Percentiles rank a stretch among this genome's conserved stretches.
Evolutionary conservation across 2,888 invertebrate species (phyloP).

Genomic region (Zaprionus lineosus): DNA sequence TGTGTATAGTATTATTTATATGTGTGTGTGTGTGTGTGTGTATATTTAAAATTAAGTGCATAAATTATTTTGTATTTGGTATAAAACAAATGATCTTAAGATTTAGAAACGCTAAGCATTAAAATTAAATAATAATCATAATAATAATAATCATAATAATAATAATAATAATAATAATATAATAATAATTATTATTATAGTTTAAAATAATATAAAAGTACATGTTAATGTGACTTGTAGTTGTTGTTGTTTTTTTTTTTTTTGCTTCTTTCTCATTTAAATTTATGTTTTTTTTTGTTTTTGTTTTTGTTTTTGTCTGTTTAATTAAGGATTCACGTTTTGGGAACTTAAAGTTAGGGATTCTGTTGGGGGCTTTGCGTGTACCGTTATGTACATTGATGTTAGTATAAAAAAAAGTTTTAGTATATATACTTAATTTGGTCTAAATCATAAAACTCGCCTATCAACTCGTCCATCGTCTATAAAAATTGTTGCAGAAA

Average conservation of each 20-base stretch:
- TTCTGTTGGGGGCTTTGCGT: background rate
- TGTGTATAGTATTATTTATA: constrained; percentile 5
- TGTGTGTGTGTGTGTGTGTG: constrained; percentile 40
- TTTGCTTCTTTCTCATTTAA: constrained; percentile 7
- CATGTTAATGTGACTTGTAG: constrained; percentile 66
- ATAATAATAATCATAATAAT: no score
- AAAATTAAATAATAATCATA: constrained; percentile 65
- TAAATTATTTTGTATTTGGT: constrained; percentile 72
- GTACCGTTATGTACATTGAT: constrained; percentile 16
- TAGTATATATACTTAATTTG: constrained; percentile 55
- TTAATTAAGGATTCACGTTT: background rate
- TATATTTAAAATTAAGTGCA: constrained; percentile 56
- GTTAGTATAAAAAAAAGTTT: constrained; percentile 22
- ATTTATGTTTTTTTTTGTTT: background rate
- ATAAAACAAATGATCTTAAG: constrained; percentile 68
- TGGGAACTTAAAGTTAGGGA: no score
- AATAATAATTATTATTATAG: no score
- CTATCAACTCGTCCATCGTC: background rate
- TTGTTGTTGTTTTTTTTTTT: constrained; percentile 22
- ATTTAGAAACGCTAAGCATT: constrained; percentile 63
- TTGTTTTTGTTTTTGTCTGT: background rate
- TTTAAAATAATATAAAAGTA: constrained; percentile 43
- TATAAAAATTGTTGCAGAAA: constrained; percentile 46
- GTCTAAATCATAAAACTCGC: constrained; percentile 44
- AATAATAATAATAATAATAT: no score